Evolutionary conservation across 2,888 invertebrate genomes (phyloP), one percentile per base, ranked within the genome.

Genomic region (Caenorhabditis panamensis): DNA sequence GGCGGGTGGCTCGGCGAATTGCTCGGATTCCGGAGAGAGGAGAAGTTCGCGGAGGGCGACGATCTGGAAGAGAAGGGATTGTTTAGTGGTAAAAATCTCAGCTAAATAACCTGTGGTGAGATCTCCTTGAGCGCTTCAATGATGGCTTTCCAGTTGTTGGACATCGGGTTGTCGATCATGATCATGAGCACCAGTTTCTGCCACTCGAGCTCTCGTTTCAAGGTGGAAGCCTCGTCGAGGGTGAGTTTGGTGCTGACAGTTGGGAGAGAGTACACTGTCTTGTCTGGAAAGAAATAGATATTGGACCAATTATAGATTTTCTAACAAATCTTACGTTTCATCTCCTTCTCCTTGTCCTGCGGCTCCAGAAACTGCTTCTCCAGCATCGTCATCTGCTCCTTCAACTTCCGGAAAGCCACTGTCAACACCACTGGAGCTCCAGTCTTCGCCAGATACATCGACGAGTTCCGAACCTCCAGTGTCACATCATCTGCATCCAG

Each of bases 251-350:
- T 59, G 24, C 28, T 13, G 4, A 77, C 24, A 2, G 58, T 59
- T 0, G 64, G 59, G 4, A 63, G 44, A 13, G 51, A 22, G 36
- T 49, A 77, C 13, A 49, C 59, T 1, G 75, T 54, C 22, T 36
- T 61, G 22, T 67, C 67, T 68, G 76, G 1, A 72, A 62, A 66
- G 24, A 51, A 37, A 6, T 5, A 61, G 1, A 59, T 4, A n/a
- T n/a, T n/a, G n/a, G n/a, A n/a, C n/a, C n/a, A n/a, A n/a, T n/a
- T n/a, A n/a, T n/a, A n/a, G n/a, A n/a, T n/a, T n/a, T n/a, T n/a
- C n/a, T n/a, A n/a, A n/a, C n/a, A n/a, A n/a, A n/a, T n/a, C 59
- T 26, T 22, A 73, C 73, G 66, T 26, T 66, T 64, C 20, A 66
- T n/a, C 59, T 73, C 73, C 18, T 51, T 58, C 0, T 73, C 73